phyloP scores from a whole-genome alignment of 2,888 invertebrate genomes.

The Hirtodrosophila confusa region DNA sequence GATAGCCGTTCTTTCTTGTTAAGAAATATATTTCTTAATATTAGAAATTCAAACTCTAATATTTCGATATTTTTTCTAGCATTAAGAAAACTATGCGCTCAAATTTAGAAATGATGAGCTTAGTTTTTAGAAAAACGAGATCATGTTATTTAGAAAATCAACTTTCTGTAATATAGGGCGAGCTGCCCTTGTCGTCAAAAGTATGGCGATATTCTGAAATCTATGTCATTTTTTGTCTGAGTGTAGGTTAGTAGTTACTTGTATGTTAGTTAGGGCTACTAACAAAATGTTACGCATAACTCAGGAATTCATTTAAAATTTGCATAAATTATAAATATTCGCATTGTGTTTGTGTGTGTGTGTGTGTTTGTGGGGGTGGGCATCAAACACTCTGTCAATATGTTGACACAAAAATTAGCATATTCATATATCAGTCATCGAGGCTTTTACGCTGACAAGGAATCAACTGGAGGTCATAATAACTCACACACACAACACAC shows the following conservation, averaged over 20 bases:
- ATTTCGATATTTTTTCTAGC: no score
- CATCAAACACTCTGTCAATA: conserved; percentile 58
- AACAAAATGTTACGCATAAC: neutral
- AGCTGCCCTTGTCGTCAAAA: no score
- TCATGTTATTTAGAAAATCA: no score
- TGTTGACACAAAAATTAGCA: conserved; percentile 72
- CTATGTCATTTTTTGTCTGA: no score
- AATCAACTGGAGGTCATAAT: conserved; percentile 48
- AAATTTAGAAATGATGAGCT: no score
- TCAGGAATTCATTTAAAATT: conserved; percentile 29
- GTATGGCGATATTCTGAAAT: no score
- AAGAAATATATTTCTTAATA: no score
- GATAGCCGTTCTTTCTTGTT: no score
- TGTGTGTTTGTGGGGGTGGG: conserved; percentile 3
- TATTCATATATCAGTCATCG: conserved; percentile 38
- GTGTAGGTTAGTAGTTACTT: conserved; percentile 4
- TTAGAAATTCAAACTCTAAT: no score
- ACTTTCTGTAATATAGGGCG: no score
- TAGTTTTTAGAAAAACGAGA: no score
- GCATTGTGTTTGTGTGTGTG: conserved; percentile 9
- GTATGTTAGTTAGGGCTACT: neutral
- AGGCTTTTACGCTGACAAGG: conserved; percentile 28
- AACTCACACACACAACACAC: conserved; percentile 14
- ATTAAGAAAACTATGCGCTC: no score
- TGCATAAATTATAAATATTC: conserved; percentile 50